Conservation (phyloP, 37 sponge, comb jelly and placozoan genomes). For the Aphrocallistes beatrix region DNA sequence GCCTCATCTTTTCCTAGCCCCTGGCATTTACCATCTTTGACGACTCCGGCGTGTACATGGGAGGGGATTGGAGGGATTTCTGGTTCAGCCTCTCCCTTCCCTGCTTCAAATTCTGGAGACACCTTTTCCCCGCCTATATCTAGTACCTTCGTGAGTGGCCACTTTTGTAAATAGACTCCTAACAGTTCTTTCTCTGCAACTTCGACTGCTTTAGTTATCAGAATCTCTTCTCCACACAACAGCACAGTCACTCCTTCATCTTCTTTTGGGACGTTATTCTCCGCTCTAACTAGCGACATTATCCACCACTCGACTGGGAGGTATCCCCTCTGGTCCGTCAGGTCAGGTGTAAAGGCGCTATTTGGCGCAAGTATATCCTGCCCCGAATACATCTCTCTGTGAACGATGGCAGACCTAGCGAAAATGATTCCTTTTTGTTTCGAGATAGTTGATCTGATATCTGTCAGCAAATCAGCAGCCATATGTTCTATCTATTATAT, state of each 20-base stretch:
- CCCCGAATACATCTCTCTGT: slow-evolving; percentile 54
- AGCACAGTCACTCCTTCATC: slow-evolving; percentile 48
- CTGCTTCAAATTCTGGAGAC: slow-evolving; percentile 24
- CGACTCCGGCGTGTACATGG: slow-evolving; percentile 70
- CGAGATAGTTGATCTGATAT: slow-evolving; percentile 4
- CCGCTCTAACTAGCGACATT: slow-evolving; percentile 64
- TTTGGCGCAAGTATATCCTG: slow-evolving; percentile 61
- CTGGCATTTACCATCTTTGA: slow-evolving; percentile 44
- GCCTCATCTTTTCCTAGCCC: slow-evolving; percentile 74
- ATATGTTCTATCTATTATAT: no score
- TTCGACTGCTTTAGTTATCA: slow-evolving; percentile 29
- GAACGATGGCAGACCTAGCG: slow-evolving; percentile 43
- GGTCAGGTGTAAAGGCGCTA: slow-evolving; percentile 33
- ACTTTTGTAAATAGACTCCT: slow-evolving; percentile 34
- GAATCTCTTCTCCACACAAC: slow-evolving; percentile 18
- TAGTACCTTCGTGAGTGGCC: slow-evolving; percentile 83
- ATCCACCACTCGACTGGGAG: slow-evolving; percentile 89
- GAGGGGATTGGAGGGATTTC: slow-evolving; percentile 85
- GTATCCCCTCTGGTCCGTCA: slow-evolving; percentile 46
- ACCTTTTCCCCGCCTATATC: slow-evolving; percentile 60
- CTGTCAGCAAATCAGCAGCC: not conserved
- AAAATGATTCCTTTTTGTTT: slow-evolving; percentile 50
- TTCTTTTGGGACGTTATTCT: slow-evolving; percentile 33
- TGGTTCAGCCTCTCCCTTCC: not conserved
- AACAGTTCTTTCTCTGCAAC: slow-evolving; percentile 47